Conservation (phyloP, 2,888 invertebrate species). For the Leucoptera coffeella region DNA sequence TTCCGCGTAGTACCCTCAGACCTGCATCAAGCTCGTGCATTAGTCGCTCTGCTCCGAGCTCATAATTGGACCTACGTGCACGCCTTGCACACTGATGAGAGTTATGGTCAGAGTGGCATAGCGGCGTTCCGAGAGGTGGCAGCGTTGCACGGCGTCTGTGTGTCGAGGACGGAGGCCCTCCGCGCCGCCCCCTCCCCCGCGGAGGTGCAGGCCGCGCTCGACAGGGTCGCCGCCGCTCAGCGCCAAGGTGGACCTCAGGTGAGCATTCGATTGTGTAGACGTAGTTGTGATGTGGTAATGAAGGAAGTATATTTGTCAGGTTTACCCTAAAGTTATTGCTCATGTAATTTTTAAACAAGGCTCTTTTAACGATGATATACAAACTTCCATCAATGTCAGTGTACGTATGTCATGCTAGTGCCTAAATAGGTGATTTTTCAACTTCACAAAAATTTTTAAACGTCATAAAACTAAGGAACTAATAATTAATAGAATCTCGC, state of each 20-base stretch:
- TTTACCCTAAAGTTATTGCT: too few species aligned
- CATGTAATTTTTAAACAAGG: too few species aligned
- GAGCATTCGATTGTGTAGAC: too few species aligned
- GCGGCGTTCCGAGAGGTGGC: constrained; percentile 68
- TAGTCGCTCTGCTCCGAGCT: constrained; percentile 60
- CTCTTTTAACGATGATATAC: too few species aligned
- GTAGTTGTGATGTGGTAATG: too few species aligned
- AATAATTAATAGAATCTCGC: too few species aligned
- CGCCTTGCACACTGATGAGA: constrained; percentile 65
- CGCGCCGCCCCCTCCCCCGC: constrained; percentile 12
- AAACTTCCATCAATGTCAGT: too few species aligned
- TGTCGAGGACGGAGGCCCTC: constrained; percentile 51
- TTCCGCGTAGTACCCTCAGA: constrained; percentile 74
- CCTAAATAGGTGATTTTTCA: too few species aligned
- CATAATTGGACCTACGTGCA: constrained; percentile 78
- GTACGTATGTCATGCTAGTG: too few species aligned
- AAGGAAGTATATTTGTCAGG: too few species aligned
- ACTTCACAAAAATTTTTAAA: too few species aligned
- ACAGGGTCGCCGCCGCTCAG: constrained; percentile 44
- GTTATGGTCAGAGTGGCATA: constrained; percentile 71
- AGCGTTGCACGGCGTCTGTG: constrained; percentile 60
- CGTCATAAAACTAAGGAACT: too few species aligned
- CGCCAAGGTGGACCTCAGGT: constrained; percentile 44
- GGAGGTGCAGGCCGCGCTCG: constrained; percentile 22
- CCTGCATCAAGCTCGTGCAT: constrained; percentile 68